A percentile compares a stretch with the other conserved stretches of the same genome.
Evolutionary conservation across 2,797 vertebrate species (phyloP).

Genomic region (Galago senegalensis): DNA sequence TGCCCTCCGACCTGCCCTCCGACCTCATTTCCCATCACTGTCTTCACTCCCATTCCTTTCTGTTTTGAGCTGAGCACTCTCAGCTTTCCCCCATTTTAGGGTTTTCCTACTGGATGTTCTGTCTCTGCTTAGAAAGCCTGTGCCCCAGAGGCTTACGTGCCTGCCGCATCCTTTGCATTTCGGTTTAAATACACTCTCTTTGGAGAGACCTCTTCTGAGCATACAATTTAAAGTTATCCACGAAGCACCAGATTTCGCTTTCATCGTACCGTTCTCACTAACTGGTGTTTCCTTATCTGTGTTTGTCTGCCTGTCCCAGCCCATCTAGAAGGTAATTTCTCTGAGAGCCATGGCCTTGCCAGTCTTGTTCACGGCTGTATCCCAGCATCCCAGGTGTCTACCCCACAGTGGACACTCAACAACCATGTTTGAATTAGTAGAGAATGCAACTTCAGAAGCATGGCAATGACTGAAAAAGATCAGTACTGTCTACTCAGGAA

Average conservation of each 20-base stretch:
- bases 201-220: neutral
- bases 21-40: neutral
- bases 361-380: neutral
- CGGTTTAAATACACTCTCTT: neutral
- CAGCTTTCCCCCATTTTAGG: neutral
- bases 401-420: too few species aligned
- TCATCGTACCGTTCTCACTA: neutral
- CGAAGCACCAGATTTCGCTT: neutral
- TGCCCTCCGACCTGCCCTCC: too few species aligned
- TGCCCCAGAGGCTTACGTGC: neutral
- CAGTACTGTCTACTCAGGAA: neutral
- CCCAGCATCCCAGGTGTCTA: neutral
- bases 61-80: neutral
- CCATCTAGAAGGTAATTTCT: neutral
- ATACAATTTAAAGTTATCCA: neutral
- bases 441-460: neutral
- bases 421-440: neutral
- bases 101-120: neutral
- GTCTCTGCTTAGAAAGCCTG: neutral
- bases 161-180: neutral
- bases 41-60: neutral
- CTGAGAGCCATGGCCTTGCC: neutral
- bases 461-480: neutral
- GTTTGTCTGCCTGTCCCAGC: neutral
- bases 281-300: neutral